Percentiles rank a stretch among this genome's conserved stretches.
Evolutionary conservation across 2,888 invertebrate species (phyloP).

Genomic region (Auanema freiburgensis): DNA sequence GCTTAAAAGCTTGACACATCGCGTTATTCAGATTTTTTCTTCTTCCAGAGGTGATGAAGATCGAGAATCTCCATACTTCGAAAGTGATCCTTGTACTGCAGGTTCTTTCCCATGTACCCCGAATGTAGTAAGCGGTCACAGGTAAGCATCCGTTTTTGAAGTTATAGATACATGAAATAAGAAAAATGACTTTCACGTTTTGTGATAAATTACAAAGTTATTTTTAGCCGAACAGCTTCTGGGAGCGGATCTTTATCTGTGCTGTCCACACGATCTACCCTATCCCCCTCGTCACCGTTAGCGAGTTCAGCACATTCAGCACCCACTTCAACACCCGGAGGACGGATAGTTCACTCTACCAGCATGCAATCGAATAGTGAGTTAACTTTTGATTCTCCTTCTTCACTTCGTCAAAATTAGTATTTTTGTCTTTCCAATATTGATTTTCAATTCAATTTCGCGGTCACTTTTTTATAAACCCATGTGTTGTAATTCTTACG

Average conservation of each 20-base stretch:
- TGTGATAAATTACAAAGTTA: too few relatives aligned
- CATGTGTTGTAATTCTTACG: slow-evolving; percentile 3
- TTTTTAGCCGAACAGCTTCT: slow-evolving; percentile 23
- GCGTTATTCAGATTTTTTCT: neutral
- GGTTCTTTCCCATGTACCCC: slow-evolving; percentile 3
- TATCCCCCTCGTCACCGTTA: slow-evolving; percentile 22
- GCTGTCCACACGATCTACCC: slow-evolving; percentile 14
- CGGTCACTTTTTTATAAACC: neutral
- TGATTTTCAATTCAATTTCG: neutral
- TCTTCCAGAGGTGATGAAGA: slow-evolving; percentile 2
- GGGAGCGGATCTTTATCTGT: slow-evolving; percentile 22
- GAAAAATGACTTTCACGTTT: too few relatives aligned
- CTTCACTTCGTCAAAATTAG: neutral
- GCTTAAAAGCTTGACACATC: slow-evolving; percentile 1
- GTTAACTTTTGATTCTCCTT: neutral
- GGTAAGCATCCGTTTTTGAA: slow-evolving; percentile 2
- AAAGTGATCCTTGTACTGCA: neutral
- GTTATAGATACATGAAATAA: too few relatives aligned
- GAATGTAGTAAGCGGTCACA: neutral
- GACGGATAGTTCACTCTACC: slow-evolving; percentile 36
- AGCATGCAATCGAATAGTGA: slow-evolving; percentile 46
- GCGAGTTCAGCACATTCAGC: slow-evolving; percentile 17
- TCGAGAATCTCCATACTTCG: neutral
- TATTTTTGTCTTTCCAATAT: neutral
- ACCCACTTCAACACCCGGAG: slow-evolving; percentile 20